Evolutionary conservation across 2,888 invertebrate species (phyloP), one percentile per base, ranked within the genome.

Genomic region (Neria commutata): DNA sequence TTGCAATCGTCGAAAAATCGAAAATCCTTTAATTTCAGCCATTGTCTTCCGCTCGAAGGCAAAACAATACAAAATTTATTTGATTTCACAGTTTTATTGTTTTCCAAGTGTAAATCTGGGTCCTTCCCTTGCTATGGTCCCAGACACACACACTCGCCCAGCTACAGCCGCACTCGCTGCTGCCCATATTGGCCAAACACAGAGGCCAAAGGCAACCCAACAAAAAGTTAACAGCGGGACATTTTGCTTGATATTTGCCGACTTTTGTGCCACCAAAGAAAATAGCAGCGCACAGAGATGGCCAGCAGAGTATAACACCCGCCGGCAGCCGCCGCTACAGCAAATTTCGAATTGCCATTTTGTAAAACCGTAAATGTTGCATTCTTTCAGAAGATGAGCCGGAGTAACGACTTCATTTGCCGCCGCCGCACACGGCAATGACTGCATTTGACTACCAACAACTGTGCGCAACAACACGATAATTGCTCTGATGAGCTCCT

Each of bases 401-500:
- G 6, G 29, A 11, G 29, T 11, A 51, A 61, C 61, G 55, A 47
- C 61, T 55, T 58, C 52, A 58, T 55, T 51, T 50, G n/a, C 49
- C 16, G 19, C 33, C 47, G 56, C 53, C 52, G 55, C 53, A 60
- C 56, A n/a, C n/a, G 53, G 24, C 14, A 52, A 60, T 49, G 72
- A 71, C 71, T 71, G 58, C 69, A 29, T 42, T 29, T 16, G 23
- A 53, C 4, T 17, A 42, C 11, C 37, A 51, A 25, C 52, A 52
- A 67, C 17, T 26, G 48, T 53, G 46, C 33, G 60, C 61, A 67
- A 66, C 66, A 67, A 61, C 67, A 70, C 66, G 73, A 74, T 73
- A 69, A 74, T 73, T 71, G 74, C 72, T 66, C 73, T 75, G 77
- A 76, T 77, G 76, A 75, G 77, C 75, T 76, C 77, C 76, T 77